Percentiles rank a stretch among this genome's conserved stretches.
These are phyloP conservation scores for Condylura cristata DNA, from an alignment of 2,113 vertebrate species.

Conservation along the genomic window DNA sequence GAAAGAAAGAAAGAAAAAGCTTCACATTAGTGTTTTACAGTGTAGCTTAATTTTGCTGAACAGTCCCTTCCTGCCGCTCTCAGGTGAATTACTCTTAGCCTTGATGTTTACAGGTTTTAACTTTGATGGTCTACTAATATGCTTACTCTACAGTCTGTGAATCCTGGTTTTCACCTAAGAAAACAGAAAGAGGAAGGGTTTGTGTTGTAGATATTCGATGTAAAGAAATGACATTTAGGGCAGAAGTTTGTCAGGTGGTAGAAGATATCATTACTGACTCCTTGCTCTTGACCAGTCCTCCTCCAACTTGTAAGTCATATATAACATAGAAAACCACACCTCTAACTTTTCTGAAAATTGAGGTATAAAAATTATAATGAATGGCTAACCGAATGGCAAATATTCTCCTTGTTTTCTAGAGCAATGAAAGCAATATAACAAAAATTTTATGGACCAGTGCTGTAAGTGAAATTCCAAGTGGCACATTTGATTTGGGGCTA, in stretches of 20 bases:
- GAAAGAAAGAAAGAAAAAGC: not conserved
- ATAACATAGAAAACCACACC: conserved; percentile 9
- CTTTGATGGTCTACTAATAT: not conserved
- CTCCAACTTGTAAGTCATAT: conserved; percentile 26
- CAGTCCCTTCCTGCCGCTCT: not conserved
- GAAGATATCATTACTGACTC: not conserved
- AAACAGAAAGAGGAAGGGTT: not conserved
- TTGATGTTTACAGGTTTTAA: not conserved
- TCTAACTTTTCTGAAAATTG: not conserved
- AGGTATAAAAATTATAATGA: not conserved
- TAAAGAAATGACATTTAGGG: not conserved
- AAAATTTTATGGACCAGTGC: not conserved
- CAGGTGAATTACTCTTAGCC: not conserved
- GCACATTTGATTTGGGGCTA: not conserved
- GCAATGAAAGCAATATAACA: not conserved
- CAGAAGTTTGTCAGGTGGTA: not conserved
- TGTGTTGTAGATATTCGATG: not conserved
- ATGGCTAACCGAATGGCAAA: not conserved
- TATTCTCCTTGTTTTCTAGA: not conserved
- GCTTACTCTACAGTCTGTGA: not conserved
- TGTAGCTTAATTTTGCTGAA: not conserved
- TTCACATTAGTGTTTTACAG: not conserved
- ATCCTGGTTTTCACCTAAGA: not conserved
- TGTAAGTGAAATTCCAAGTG: not conserved
- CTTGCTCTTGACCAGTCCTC: not conserved